Percentiles rank a stretch among this genome's conserved stretches.
phyloP scores from a whole-genome alignment of 2,888 invertebrate genomes.

The Candidula unifasciata region DNA sequence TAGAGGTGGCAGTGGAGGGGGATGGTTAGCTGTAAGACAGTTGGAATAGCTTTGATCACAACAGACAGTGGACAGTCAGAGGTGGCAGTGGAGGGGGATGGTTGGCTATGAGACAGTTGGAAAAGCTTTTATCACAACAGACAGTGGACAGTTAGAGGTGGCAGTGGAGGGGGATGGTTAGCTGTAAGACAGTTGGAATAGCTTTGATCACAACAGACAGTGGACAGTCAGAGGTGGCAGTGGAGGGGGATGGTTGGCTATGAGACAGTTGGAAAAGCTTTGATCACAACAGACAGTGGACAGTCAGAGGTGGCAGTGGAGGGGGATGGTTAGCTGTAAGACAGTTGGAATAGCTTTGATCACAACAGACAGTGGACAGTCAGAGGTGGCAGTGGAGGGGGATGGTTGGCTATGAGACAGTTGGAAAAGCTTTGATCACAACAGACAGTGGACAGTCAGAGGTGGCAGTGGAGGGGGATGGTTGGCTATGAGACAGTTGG shows the following conservation, averaged over 20 bases:
- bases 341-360: no score
- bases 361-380: slow-evolving; percentile 74
- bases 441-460: neutral
- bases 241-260: slow-evolving; percentile 81
- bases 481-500: no score
- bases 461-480: neutral
- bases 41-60: no score
- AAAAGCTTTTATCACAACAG: no score
- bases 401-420: slow-evolving; percentile 39
- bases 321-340: neutral
- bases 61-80: slow-evolving; percentile 81
- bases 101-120: neutral
- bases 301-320: neutral
- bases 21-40: no score
- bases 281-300: neutral
- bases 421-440: no score
- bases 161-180: neutral
- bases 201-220: no score
- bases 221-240: slow-evolving; percentile 86
- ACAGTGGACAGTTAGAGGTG: neutral
- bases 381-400: slow-evolving; percentile 88
- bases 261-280: no score
- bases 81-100: slow-evolving; percentile 85
- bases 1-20: neutral
- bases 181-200: no score